Evolutionary conservation across 2,888 invertebrate species (phyloP), one percentile per base, ranked within the genome.

Genomic region (Thysanoteuthis rhombus): DNA sequence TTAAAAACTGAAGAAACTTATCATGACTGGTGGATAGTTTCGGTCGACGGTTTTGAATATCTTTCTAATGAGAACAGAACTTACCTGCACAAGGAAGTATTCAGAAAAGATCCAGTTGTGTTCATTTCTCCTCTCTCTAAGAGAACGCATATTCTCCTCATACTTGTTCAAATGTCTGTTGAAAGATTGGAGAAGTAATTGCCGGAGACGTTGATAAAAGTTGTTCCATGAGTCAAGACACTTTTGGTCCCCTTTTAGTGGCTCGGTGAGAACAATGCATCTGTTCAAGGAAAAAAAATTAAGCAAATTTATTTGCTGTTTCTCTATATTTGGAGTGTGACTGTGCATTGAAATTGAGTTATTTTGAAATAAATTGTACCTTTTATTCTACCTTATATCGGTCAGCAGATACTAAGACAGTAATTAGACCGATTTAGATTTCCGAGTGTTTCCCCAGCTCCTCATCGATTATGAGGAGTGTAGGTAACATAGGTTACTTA

Each of bases 101-200:
- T 98, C 98, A 97, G 98, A 98, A 97, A 99, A 99, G 97, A 98
- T 98, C 99, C 99, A 99, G 47, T 98, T 98, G 0, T 98, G 98
- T 96, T 99, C 98, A 97, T 98, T 99, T 93, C 99, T 97, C 96
- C 98, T 98, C 97, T 99, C 99, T 94, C 99, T 98, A 96, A 99
- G 98, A 94, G 98, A 98, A 95, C 99, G 97, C 97, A 99, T 98
- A 95, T 98, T 98, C 96, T 99, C 99, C 97, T 99, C 99, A 97
- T 99, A 98, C 90, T 96, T 96, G 94, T 98, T 98, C 52, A 99
- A 98, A 45, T 98, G 98, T 95, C 98, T 98, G 96, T 98, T 99
- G 97, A 99, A 99, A 4, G 99, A 98, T 91, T 98, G 98, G 38
- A 99, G 97, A 96, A 99, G 97, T 95, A 99, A 98, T 96, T 98